Evolutionary conservation across 2,888 invertebrate genomes (phyloP), one percentile per base, ranked within the genome.

Genomic region (Melitaea athalia): DNA sequence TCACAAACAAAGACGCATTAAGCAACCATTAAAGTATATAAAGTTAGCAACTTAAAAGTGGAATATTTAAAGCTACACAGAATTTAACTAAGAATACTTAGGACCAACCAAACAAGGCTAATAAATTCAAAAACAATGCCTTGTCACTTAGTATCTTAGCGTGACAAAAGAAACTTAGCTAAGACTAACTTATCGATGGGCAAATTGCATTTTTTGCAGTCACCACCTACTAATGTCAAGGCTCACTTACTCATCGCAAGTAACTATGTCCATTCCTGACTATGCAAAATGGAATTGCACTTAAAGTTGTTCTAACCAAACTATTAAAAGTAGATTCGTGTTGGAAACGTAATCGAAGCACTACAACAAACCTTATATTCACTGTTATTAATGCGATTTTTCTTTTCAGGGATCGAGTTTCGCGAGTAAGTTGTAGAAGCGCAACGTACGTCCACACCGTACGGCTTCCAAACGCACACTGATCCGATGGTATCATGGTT

Each of bases 121-220:
- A 87, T 86, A 86, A 88, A 89, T 85, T 85, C 80, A 81, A 85
- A 89, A 88, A 92, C 92, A 91, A 92, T 92, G 88, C 84, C 83
- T 83, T 67, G 60, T 67, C 62, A 67, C 66, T 61, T 60, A 65
- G 31, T 76, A 80, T 75, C 79, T 79, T 88, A 81, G 80, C 88
- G 84, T 90, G 90, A 92, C 92, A 91, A 91, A 91, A 90, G 86
- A 85, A 86, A 85, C 89, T 87, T 86, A 85, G 82, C 82, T 82
- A 78, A 83, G 82, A 79, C 80, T 85, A 75, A 84, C 84, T 84
- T 85, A 84, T 81, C 85, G 84, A 85, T 85, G 83, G 81, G 80
- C 83, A 91, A 91, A 92, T 91, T 92, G 85, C 87, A 83, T 82
- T 91, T 91, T 92, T 91, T 91, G 81, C 88, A 81, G 87, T 85